These are phyloP conservation scores for Malurus leucopterus DNA, from an alignment of 2,797 vertebrate species.

Conservation along the genomic window DNA sequence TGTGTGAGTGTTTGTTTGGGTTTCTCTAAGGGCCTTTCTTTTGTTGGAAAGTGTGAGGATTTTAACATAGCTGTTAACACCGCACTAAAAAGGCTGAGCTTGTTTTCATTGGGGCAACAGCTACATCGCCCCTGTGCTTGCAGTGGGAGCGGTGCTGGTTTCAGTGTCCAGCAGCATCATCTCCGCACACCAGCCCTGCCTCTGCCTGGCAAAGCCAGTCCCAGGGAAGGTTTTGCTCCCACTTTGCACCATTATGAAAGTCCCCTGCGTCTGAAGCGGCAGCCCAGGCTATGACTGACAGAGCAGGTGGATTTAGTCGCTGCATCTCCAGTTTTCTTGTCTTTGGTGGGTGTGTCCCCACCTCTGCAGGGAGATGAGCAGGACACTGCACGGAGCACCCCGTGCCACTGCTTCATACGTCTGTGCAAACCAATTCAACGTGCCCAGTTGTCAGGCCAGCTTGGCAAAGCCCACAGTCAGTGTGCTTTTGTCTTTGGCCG, in stretches of 20 bases:
- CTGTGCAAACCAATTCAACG: background rate
- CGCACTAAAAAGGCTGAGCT: slow-evolving; percentile 29
- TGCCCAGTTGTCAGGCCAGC: background rate
- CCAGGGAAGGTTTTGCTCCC: rapidly evolving
- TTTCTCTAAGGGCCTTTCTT: slow-evolving; percentile 61
- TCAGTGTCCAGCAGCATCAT: background rate
- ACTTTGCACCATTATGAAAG: background rate
- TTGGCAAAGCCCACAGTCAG: rapidly evolving
- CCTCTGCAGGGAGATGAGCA: background rate
- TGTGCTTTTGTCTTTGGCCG: background rate
- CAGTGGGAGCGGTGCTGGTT: background rate
- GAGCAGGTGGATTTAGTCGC: background rate
- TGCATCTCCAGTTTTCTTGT: background rate
- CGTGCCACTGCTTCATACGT: rapidly evolving
- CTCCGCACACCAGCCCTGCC: rapidly evolving
- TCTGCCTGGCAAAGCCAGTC: background rate
- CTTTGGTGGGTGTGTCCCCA: background rate
- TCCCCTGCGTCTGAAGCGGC: background rate
- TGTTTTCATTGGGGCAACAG: slow-evolving; percentile 37
- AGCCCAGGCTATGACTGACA: background rate
- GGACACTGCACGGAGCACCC: background rate
- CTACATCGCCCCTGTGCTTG: background rate
- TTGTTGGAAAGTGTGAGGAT: slow-evolving; percentile 63
- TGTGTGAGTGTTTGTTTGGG: slow-evolving; percentile 61
- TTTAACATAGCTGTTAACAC: slow-evolving; percentile 63